phyloP scores from a whole-genome alignment of 2,888 invertebrate genomes.

The Xestia c-nigrum region DNA sequence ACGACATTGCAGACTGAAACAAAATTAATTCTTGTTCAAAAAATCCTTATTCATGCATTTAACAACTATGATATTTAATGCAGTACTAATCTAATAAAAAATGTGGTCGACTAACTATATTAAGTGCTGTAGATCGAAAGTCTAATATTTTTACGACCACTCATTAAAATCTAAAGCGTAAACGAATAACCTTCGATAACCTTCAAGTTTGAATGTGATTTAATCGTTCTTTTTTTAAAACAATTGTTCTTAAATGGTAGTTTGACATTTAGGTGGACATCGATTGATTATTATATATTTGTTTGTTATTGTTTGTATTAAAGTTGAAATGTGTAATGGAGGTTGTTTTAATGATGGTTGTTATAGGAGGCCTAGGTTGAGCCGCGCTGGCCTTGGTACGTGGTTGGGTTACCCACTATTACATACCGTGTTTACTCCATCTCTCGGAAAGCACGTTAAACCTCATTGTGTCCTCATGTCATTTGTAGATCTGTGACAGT shows the following conservation, averaged over 20 bases:
- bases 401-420: no score
- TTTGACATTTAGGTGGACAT: slow-evolving; percentile 24
- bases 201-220: slow-evolving; percentile 38
- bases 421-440: no score
- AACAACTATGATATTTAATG: background rate
- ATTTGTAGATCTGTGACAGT: no score
- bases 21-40: no score
- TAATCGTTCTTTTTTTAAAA: slow-evolving; percentile 45
- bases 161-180: slow-evolving; percentile 30
- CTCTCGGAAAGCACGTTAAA: no score
- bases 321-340: background rate
- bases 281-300: background rate
- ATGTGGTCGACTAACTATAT: slow-evolving; percentile 28
- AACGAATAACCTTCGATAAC: slow-evolving; percentile 44
- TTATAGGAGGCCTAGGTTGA: no score
- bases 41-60: background rate
- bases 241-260: slow-evolving; percentile 28
- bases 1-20: no score
- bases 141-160: slow-evolving; percentile 30
- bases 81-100: background rate
- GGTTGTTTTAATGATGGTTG: no score
- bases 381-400: no score
- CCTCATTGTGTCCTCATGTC: no score
- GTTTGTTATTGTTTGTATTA: no score
- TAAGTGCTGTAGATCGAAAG: slow-evolving; percentile 28